These are phyloP conservation scores for Pangasianodon hypophthalmus DNA, from an alignment of 2,113 vertebrate genomes.

Conservation along the genomic window DNA sequence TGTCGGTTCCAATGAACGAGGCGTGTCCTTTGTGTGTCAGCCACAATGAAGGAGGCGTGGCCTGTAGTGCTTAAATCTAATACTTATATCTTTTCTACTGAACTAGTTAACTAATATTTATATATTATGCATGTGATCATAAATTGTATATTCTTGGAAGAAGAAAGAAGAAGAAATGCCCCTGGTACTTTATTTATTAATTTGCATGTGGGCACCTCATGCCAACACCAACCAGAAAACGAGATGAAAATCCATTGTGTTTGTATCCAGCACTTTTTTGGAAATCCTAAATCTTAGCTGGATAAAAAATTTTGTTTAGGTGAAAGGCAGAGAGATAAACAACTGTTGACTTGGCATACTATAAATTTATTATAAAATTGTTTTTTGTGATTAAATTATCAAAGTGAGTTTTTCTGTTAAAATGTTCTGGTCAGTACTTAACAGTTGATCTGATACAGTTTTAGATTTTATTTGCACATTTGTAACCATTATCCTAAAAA, in stretches of 20 bases:
- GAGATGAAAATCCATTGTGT: neutral
- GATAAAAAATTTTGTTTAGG: neutral
- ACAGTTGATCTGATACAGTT: no score
- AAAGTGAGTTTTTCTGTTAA: neutral
- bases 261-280: neutral
- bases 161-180: neutral
- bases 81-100: neutral
- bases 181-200: neutral
- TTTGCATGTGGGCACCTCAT: neutral
- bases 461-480: neutral
- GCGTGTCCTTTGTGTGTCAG: neutral
- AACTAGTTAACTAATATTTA: neutral
- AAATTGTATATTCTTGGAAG: neutral
- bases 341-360: neutral
- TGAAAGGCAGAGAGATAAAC: neutral
- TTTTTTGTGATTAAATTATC: neutral
- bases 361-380: neutral
- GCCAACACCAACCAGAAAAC: neutral
- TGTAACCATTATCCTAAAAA: neutral
- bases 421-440: neutral
- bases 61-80: no score
- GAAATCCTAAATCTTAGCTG: neutral
- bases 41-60: neutral
- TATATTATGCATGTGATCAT: neutral
- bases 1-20: neutral